A percentile compares a stretch with the other conserved stretches of the same genome.
These are phyloP conservation scores for Quadroppia sp. DNA, from an alignment of 2,888 invertebrate species.

Conservation along the genomic window DNA sequence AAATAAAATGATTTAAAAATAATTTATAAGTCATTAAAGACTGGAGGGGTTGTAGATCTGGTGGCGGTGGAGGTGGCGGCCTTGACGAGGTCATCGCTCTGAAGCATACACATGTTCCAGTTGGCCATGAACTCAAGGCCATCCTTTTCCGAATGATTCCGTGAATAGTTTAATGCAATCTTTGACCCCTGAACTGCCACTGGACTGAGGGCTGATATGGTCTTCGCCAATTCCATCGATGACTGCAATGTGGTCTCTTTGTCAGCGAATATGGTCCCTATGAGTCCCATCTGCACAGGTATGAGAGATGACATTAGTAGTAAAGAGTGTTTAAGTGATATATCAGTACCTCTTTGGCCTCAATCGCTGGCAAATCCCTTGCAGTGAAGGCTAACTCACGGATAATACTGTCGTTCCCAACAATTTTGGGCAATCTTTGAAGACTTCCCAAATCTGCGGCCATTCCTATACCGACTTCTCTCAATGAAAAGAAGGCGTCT, in stretches of 20 bases:
- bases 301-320: too few relatives aligned
- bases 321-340: too few relatives aligned
- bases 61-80: conserved; percentile 70
- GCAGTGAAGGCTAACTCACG: conserved; percentile 85
- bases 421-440: conserved; percentile 82
- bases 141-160: conserved; percentile 79
- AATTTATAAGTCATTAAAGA: conserved; percentile 67
- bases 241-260: conserved; percentile 67
- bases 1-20: neutral
- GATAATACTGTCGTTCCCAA: conserved; percentile 79
- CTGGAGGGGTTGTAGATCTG: conserved; percentile 64
- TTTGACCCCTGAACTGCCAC: conserved; percentile 92
- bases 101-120: conserved; percentile 57
- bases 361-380: conserved; percentile 70
- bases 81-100: conserved; percentile 60
- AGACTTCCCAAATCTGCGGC: conserved; percentile 94
- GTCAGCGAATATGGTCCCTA: conserved; percentile 69
- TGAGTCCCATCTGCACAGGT: conserved; percentile 65
- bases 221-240: conserved; percentile 68
- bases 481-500: conserved; percentile 87
- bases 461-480: conserved; percentile 71
- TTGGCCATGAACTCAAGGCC: conserved; percentile 84
- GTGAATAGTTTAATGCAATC: conserved; percentile 72
- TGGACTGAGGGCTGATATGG: conserved; percentile 83
- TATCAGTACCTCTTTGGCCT: conserved; percentile 60